These are phyloP conservation scores for Diaphora mendica DNA, from an alignment of 2,888 invertebrate species.

Conservation along the genomic window DNA sequence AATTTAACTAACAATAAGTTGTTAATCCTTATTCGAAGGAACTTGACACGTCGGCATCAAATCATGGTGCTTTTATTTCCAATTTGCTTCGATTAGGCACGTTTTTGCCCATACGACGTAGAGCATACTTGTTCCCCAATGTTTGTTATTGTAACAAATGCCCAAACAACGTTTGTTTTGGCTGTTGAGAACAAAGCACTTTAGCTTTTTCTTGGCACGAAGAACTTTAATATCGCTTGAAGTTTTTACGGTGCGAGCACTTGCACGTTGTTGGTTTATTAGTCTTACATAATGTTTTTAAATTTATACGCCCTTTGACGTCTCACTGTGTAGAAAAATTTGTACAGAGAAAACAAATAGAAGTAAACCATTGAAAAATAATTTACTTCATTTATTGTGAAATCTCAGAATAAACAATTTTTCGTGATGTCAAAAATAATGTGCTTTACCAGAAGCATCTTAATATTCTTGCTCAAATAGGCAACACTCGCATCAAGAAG, in stretches of 20 bases:
- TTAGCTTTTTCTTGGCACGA: conserved; percentile 67
- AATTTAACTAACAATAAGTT: conserved; percentile 73
- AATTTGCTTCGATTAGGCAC: conserved; percentile 74
- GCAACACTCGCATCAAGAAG: too few relatives aligned
- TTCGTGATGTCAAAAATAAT: too few relatives aligned
- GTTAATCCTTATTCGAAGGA: conserved; percentile 72
- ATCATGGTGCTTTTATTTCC: conserved; percentile 67
- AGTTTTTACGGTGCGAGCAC: conserved; percentile 73
- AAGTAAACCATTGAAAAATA: too few relatives aligned
- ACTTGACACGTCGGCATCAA: conserved; percentile 71
- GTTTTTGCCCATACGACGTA: conserved; percentile 65
- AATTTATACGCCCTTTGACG: conserved; percentile 58
- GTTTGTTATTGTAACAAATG: conserved; percentile 81
- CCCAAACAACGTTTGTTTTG: conserved; percentile 82
- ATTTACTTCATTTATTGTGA: too few relatives aligned
- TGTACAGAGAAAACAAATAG: conserved; percentile 50
- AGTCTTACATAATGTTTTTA: conserved; percentile 62
- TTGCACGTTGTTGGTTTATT: conserved; percentile 59
- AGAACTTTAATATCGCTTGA: conserved; percentile 68
- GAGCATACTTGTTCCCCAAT: conserved; percentile 61
- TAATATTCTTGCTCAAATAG: too few relatives aligned
- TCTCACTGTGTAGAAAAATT: conserved; percentile 50
- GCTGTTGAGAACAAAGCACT: conserved; percentile 81
- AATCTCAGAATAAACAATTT: too few relatives aligned
- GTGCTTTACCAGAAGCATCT: too few relatives aligned